Base-by-base conservation (phyloP, 1,140 invertebrate genomes). In the Drosophila nigromelanica region DNA sequence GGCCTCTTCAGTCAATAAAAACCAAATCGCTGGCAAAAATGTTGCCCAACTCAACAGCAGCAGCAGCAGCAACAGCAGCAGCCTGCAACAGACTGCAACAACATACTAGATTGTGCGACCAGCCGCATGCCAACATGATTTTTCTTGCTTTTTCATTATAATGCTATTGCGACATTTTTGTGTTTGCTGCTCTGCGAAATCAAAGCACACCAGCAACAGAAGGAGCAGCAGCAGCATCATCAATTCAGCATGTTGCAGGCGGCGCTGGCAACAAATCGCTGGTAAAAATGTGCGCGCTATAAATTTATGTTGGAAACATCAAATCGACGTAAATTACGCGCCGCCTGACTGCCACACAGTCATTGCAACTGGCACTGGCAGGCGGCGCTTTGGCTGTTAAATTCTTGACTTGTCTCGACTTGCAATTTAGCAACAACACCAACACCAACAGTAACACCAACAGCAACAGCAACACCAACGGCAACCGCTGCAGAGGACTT, bases 311-410 rank as follows among this genome's bases (percentile, higher is more conserved):
- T 86, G 82, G 78, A 79, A 87, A 81, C 83, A 83, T 89, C 76
- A 87, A 89, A 87, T 89, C 83, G 82, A 87, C 82, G 82, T 87
- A 89, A 83, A 87, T 87, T 87, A 89, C 82, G 83, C 82, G 82
- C 66, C 77, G 80, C 69, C 70, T 75, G 79, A 61, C 69, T 74
- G 77, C 73, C 73, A 80, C 50, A 43, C 48, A 55, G 43, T 68
- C 56, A 55, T 68, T 42, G 15, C 62, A 43, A 24, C 60, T 61
- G 61, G 48, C 47, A 37, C 39, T 80, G 45, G 63, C 72, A 73
- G 80, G 82, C 82, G 82, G 82, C 82, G 82, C 82, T 86, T 86
- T 86, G 83, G 82, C 82, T 86, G 82, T 86, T 83, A 82, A 87
- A 87, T 87, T 87, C 82, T 87, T 87, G 83, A 69, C 76, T 72